phyloP scores from a whole-genome alignment of 1,140 invertebrate species.

The Caenorhabditis remanei region DNA sequence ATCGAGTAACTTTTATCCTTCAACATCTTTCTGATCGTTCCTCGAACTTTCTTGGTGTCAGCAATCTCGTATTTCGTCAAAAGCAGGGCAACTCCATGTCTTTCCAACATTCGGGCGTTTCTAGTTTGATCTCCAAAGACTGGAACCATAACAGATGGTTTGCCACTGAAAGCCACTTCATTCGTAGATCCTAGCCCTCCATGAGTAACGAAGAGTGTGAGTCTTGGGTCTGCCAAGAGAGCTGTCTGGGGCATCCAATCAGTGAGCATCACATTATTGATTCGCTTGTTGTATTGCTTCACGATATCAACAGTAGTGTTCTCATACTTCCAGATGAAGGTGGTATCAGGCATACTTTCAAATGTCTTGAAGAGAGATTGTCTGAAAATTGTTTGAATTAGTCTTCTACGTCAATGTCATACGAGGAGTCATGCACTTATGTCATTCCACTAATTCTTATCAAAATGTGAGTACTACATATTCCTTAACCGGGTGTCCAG shows the following conservation, averaged over 20 bases:
- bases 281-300: conserved; percentile 28
- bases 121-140: conserved; percentile 70
- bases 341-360: conserved; percentile 64
- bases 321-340: conserved; percentile 73
- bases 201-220: conserved; percentile 70
- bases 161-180: conserved; percentile 68
- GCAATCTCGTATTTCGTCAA: conserved; percentile 60
- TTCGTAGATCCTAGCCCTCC: conserved; percentile 68
- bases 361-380: conserved; percentile 40
- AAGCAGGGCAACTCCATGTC: conserved; percentile 61
- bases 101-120: conserved; percentile 64
- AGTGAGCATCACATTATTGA: conserved; percentile 66
- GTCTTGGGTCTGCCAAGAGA: conserved; percentile 66
- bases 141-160: conserved; percentile 69
- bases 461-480: background rate
- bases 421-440: background rate
- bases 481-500: background rate
- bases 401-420: too few relatives aligned
- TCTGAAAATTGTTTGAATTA: conserved; percentile 26
- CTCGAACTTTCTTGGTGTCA: conserved; percentile 37
- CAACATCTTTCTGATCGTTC: conserved; percentile 56
- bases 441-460: background rate
- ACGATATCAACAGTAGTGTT: conserved; percentile 64
- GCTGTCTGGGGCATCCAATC: conserved; percentile 69
- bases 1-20: conserved; percentile 35